Percentiles rank a stretch among this genome's conserved stretches.
phyloP scores from a whole-genome alignment of 2,797 vertebrate species.

The Hylomyscus alleni region DNA sequence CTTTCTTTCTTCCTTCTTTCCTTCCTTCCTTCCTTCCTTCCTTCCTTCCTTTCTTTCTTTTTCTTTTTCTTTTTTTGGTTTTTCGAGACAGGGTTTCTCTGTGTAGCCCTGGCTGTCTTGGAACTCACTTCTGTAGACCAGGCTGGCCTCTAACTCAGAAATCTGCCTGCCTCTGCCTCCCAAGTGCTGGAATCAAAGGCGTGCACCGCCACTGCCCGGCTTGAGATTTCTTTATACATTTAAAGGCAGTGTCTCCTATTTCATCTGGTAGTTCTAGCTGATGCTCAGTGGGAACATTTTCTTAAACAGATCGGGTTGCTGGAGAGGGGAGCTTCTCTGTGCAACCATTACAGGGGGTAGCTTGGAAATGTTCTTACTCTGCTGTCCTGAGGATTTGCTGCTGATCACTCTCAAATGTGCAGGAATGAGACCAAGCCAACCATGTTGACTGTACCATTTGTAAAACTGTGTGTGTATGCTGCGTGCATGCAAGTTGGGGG shows the following conservation, averaged over 20 bases:
- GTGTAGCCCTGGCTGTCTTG: no score
- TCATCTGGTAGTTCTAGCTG: neutral
- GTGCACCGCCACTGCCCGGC: no score
- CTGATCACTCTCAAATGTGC: neutral
- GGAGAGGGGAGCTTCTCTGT: neutral
- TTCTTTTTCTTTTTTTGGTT: no score
- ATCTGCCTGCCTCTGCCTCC: no score
- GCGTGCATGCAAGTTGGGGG: no score
- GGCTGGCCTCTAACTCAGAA: no score
- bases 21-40: no score
- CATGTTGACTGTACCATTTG: neutral
- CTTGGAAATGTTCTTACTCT: neutral
- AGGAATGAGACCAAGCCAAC: neutral
- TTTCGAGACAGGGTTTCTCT: neutral
- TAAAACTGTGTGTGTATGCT: conserved; percentile 6
- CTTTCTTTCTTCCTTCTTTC: no score
- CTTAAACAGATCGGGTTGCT: neutral
- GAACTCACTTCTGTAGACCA: no score
- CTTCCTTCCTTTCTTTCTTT: no score
- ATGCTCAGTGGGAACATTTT: conserved; percentile 9
- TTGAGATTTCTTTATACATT: conserved; percentile 11
- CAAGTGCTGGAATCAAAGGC: no score
- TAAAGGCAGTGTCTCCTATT: conserved; percentile 7
- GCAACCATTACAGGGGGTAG: neutral
- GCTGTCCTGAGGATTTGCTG: neutral